A percentile compares a stretch with the other conserved stretches of the same genome.
Evolutionary conservation across 2,797 vertebrate genomes (phyloP).

Genomic region (Urosaurus nigricauda): DNA sequence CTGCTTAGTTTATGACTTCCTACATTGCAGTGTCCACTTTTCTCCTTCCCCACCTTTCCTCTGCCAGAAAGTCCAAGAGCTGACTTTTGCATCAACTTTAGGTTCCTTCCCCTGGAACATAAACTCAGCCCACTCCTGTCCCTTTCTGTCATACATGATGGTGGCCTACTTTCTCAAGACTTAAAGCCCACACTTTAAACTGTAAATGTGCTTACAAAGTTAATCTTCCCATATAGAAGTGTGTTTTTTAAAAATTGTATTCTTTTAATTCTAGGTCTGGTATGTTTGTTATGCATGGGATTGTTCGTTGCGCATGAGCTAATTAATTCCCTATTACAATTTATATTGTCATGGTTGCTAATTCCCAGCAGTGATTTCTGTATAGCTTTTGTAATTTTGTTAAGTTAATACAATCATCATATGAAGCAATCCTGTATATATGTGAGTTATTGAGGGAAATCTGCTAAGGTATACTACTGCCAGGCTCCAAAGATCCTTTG

Average conservation of each 20-base stretch:
- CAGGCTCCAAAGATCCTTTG: not conserved
- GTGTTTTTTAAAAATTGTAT: not conserved
- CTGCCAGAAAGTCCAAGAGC: not conserved
- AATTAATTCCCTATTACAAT: not conserved
- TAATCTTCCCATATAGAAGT: slow-evolving; percentile 3
- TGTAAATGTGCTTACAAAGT: not conserved
- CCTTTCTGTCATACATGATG: not conserved
- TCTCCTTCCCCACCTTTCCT: not conserved
- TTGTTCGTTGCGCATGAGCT: not conserved
- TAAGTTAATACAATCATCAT: not conserved
- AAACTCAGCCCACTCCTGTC: not conserved
- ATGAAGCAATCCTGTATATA: not conserved
- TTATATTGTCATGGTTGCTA: not conserved
- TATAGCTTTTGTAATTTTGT: not conserved
- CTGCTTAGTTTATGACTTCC: not conserved
- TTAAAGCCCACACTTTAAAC: not conserved
- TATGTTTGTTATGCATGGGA: not conserved
- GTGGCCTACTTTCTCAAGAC: not conserved
- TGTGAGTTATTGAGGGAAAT: not conserved
- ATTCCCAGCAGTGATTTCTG: not conserved
- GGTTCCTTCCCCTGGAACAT: not conserved
- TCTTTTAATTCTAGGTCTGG: not conserved
- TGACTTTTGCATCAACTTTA: not conserved
- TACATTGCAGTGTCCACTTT: not conserved
- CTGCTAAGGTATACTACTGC: not conserved